These are phyloP conservation scores for Aselliscus stoliczkanus DNA, from an alignment of 2,797 vertebrate species.

Conservation along the genomic window DNA sequence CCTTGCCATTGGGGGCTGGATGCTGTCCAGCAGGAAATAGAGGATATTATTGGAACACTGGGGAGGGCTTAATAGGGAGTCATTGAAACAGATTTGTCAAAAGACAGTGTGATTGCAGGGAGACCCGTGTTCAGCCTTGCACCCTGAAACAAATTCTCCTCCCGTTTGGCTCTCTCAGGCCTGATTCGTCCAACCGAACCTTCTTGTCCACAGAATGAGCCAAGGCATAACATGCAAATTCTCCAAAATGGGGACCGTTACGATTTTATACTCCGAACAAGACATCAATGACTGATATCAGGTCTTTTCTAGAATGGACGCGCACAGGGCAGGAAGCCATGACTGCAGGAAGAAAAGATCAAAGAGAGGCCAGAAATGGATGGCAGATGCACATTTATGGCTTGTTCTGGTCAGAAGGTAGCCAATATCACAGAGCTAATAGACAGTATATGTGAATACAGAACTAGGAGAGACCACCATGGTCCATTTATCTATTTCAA, in stretches of 20 bases:
- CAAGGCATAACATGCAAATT: rapidly evolving
- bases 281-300: rapidly evolving
- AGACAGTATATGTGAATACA: rapidly evolving
- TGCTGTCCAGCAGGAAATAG: background rate
- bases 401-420: rapidly evolving
- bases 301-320: background rate
- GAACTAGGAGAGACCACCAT: rapidly evolving
- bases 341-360: background rate
- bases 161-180: background rate
- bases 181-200: background rate
- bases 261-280: rapidly evolving
- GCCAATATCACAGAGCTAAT: rapidly evolving
- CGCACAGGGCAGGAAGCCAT: background rate
- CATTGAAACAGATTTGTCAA: background rate
- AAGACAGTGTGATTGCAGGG: background rate
- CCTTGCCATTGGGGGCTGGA: background rate
- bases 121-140: background rate
- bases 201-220: background rate
- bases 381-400: rapidly evolving
- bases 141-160: background rate
- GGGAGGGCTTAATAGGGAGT: background rate
- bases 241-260: background rate
- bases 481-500: rapidly evolving
- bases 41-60: background rate
- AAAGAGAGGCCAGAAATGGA: background rate